Conservation (phyloP, 2,888 invertebrate genomes). For the Trichogramma dendrolimi region DNA sequence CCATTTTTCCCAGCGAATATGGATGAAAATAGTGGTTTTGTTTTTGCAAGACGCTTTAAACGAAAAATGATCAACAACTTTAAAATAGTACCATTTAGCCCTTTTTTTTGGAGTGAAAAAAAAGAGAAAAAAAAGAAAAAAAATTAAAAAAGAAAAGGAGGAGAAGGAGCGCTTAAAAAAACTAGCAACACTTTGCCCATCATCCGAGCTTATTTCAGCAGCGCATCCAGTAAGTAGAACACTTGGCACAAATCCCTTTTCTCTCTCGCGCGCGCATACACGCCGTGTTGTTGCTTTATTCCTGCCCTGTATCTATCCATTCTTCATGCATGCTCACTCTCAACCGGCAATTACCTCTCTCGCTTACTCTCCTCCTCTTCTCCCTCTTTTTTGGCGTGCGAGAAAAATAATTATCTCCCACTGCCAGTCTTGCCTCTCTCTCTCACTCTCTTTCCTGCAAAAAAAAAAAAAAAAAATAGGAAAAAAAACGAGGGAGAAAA, state of each 20-base stretch:
- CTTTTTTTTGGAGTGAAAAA: conserved; percentile 6
- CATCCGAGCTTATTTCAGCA: background rate
- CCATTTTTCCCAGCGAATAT: no score
- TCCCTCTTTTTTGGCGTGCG: background rate
- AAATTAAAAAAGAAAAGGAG: background rate
- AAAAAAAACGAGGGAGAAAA: background rate
- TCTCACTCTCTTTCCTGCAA: no score
- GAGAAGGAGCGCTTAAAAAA: background rate
- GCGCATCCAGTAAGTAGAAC: background rate
- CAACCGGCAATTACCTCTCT: conserved; percentile 21
- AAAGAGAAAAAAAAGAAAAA: conserved; percentile 7
- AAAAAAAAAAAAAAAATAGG: conserved; percentile 3
- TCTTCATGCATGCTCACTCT: conserved; percentile 10
- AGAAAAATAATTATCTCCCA: no score
- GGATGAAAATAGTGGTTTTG: no score
- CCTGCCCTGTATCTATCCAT: background rate
- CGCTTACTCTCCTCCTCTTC: background rate
- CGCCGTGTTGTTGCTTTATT: no score
- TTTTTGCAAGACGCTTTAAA: no score
- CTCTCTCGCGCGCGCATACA: background rate
- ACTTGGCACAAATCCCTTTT: background rate
- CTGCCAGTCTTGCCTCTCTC: no score
- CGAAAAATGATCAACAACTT: no score
- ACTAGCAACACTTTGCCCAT: no score
- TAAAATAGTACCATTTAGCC: no score